phyloP scores from a whole-genome alignment of 2,888 invertebrate species.

The Caenorhabditis doughertyi region DNA sequence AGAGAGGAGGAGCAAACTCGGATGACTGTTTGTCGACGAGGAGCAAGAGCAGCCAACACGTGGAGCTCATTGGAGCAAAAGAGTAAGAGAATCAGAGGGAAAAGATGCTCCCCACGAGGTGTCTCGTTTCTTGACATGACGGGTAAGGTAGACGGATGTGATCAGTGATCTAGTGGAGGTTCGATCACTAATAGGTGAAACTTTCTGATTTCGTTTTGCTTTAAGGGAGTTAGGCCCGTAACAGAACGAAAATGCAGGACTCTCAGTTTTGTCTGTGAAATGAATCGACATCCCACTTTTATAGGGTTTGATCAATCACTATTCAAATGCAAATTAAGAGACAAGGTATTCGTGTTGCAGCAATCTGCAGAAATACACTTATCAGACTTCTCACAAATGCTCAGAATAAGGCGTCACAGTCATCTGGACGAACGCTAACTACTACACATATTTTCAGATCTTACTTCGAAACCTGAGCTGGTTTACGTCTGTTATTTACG shows the following conservation, averaged over 20 bases:
- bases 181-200: constrained; percentile 14
- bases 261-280: too few species aligned
- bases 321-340: neutral
- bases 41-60: constrained; percentile 22
- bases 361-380: neutral
- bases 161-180: constrained; percentile 51
- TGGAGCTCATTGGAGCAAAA: constrained; percentile 19
- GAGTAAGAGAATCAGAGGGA: constrained; percentile 26
- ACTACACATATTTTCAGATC: too few species aligned
- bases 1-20: constrained; percentile 5
- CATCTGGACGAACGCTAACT: too few species aligned
- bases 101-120: constrained; percentile 40
- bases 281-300: neutral
- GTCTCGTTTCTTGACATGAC: constrained; percentile 49
- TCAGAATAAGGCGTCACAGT: too few species aligned
- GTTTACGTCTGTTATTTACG: too few species aligned
- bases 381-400: neutral
- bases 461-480: too few species aligned
- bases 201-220: too few species aligned
- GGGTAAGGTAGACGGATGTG: constrained; percentile 13
- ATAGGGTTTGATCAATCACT: neutral
- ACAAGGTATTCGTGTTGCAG: neutral
- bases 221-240: too few species aligned
- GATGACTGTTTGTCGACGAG: constrained; percentile 36
- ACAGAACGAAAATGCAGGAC: too few species aligned